Percentiles rank a stretch among this genome's conserved stretches.
These are phyloP conservation scores for Alauda arvensis DNA, from an alignment of 2,797 vertebrate species.

Conservation along the genomic window DNA sequence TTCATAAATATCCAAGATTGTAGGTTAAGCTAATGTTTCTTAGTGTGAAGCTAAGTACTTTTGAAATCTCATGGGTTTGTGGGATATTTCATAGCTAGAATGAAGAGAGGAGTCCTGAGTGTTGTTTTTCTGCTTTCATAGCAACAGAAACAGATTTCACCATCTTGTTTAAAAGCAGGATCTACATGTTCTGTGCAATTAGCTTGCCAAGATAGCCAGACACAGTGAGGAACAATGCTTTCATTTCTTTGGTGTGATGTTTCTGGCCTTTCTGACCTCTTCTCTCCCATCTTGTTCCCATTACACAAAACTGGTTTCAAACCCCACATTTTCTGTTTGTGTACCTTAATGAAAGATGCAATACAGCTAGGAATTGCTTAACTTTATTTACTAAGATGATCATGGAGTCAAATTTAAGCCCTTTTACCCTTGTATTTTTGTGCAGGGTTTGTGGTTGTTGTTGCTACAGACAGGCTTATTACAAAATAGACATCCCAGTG, in stretches of 20 bases:
- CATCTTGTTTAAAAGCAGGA: background rate
- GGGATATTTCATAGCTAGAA: background rate
- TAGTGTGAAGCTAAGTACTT: background rate
- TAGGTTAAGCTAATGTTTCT: background rate
- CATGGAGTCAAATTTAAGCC: background rate
- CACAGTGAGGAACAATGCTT: background rate
- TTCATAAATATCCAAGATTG: background rate
- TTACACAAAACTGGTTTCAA: background rate
- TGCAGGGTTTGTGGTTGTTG: fast-evolving
- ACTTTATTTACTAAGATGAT: background rate
- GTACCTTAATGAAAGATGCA: background rate
- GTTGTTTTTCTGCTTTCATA: background rate
- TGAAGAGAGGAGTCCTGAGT: background rate
- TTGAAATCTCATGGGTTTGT: background rate
- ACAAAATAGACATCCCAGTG: background rate
- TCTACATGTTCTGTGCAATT: background rate
- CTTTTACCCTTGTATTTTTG: background rate
- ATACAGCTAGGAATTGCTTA: background rate
- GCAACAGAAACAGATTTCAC: background rate
- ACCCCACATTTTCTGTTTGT: background rate
- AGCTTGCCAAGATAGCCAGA: background rate
- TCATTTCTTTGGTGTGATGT: background rate
- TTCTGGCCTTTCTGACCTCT: background rate
- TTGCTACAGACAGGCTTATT: background rate
- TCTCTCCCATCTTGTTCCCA: background rate